These are phyloP conservation scores for Gulo gulo DNA, from an alignment of 2,113 vertebrate genomes.

Conservation along the genomic window DNA sequence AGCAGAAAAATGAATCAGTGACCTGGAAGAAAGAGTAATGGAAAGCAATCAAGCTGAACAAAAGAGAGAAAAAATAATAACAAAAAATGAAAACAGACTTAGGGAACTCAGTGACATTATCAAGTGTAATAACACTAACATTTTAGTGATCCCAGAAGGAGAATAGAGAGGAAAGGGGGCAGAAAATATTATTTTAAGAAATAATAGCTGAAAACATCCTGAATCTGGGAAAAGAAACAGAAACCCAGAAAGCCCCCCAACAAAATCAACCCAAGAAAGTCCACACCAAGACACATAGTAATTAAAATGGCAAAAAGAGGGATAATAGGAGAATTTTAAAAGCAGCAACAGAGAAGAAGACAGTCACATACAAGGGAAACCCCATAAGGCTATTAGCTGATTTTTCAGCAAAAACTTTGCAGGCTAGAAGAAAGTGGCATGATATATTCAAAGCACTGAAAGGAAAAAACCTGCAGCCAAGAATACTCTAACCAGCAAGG, in stretches of 20 bases:
- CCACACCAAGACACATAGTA: background rate
- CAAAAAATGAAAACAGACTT: background rate
- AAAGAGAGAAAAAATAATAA: background rate
- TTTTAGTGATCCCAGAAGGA: background rate
- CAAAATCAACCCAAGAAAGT: background rate
- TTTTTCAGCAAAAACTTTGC: background rate
- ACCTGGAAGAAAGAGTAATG: background rate
- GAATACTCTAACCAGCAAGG: background rate
- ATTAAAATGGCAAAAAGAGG: background rate
- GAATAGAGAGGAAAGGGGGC: background rate
- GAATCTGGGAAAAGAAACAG: background rate
- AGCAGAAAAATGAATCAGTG: background rate
- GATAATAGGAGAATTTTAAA: background rate
- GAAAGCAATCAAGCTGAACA: background rate
- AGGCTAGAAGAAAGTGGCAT: background rate
- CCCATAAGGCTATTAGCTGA: background rate
- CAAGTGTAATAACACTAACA: background rate
- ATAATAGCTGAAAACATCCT: background rate
- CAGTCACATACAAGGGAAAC: background rate
- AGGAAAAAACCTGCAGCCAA: background rate
- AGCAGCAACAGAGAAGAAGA: background rate
- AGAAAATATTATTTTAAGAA: background rate
- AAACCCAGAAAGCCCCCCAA: background rate
- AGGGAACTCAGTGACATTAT: background rate
- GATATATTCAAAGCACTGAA: background rate